A percentile compares a stretch with the other conserved stretches of the same genome.
Evolutionary conservation across 2,888 invertebrate species (phyloP).

Genomic region (Crematogaster levior): DNA sequence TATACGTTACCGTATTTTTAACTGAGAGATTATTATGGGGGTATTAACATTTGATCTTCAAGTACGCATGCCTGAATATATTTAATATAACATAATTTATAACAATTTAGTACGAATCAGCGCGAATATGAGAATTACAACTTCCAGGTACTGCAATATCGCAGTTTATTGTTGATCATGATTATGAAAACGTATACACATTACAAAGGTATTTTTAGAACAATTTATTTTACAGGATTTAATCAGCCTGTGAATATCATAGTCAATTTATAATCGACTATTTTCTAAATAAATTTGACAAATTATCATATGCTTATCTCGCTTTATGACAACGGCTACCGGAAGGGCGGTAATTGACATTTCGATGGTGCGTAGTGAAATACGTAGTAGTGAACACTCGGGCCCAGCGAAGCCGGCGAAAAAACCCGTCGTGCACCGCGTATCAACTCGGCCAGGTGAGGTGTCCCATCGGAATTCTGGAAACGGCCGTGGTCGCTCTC

Average conservation of each 20-base stretch:
- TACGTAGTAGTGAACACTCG: background rate
- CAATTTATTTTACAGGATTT: background rate
- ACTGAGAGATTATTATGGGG: background rate
- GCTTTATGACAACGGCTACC: constrained; percentile 1
- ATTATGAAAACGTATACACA: background rate
- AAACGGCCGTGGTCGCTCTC: constrained; percentile 70
- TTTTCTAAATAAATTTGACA: background rate
- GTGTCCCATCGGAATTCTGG: constrained; percentile 77
- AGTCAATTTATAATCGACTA: background rate
- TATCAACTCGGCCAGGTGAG: constrained; percentile 65
- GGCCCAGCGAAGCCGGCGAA: constrained; percentile 9
- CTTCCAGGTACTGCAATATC: background rate
- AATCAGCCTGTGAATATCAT: background rate
- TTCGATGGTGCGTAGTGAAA: constrained; percentile 23
- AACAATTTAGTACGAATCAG: background rate
- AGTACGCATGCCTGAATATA: background rate
- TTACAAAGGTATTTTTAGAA: background rate
- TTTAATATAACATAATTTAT: background rate
- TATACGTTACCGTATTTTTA: background rate
- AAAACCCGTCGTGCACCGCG: constrained; percentile 40
- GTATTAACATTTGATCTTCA: background rate
- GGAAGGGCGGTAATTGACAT: constrained; percentile 40
- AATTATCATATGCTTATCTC: background rate
- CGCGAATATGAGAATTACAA: background rate
- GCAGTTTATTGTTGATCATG: background rate